Evolutionary conservation across 2,797 vertebrate species (phyloP).

Genomic region (Loris lydekkerianus): DNA sequence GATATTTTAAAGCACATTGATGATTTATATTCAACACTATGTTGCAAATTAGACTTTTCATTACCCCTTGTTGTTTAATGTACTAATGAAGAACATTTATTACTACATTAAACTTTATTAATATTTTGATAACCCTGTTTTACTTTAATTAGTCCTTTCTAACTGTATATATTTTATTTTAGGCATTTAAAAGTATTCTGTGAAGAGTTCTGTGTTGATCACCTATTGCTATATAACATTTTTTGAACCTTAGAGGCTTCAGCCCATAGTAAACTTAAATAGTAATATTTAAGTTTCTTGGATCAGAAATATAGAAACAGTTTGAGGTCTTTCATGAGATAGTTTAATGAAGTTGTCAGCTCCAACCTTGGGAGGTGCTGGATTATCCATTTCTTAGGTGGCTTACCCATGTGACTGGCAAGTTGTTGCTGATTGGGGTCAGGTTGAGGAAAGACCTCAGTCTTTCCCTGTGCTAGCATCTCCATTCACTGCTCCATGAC

Average conservation of each 20-base stretch:
- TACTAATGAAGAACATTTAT: background rate
- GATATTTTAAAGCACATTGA: constrained; percentile 40
- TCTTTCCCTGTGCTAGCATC: background rate
- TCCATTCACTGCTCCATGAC: background rate
- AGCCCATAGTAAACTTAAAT: background rate
- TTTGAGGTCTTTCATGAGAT: background rate
- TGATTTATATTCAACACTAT: constrained; percentile 3
- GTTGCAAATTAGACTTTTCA: constrained; percentile 24
- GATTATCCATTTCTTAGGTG: background rate
- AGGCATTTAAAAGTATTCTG: constrained; percentile 21
- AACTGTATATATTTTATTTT: background rate
- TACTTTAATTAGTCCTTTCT: constrained; percentile 21
- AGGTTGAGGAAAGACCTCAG: background rate
- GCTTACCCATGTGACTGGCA: background rate
- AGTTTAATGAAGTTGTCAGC: background rate
- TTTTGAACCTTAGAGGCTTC: background rate
- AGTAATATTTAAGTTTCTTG: background rate
- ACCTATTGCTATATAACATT: background rate
- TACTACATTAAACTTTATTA: background rate
- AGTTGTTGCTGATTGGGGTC: background rate
- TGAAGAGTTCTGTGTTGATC: background rate
- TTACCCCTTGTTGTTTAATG: background rate
- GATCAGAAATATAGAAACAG: background rate
- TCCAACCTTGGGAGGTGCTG: background rate
- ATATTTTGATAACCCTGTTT: constrained; percentile 6